These are phyloP conservation scores for Nemopilema nomurai DNA, from an alignment of 30 jellyfish, hydroid and myxozoan species.

Conservation along the genomic window DNA sequence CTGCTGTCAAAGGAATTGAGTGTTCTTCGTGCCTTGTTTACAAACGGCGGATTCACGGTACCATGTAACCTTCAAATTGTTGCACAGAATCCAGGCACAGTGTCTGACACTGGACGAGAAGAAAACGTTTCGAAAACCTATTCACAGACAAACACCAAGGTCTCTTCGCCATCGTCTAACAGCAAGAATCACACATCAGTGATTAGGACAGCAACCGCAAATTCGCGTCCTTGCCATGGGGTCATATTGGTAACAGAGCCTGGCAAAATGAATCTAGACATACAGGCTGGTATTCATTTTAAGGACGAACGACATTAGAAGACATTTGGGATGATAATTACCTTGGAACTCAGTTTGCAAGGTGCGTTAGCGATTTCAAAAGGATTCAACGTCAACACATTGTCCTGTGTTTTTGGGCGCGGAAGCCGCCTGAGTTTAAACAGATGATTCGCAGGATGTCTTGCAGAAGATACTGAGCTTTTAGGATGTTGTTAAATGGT, in stretches of 20 bases:
- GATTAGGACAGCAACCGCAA: slow-evolving; percentile 43
- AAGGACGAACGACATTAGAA: slow-evolving; percentile 20
- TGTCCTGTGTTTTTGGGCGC: neutral
- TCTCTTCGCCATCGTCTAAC: slow-evolving; percentile 1
- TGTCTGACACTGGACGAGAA: slow-evolving; percentile 16
- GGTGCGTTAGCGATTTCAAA: neutral
- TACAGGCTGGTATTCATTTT: slow-evolving; percentile 65
- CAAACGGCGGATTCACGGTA: slow-evolving; percentile 96
- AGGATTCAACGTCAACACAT: neutral
- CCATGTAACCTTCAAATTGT: slow-evolving; percentile 90
- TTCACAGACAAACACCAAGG: neutral
- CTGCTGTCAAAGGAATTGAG: slow-evolving; percentile 86
- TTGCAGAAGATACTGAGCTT: no score
- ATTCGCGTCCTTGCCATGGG: slow-evolving; percentile 66
- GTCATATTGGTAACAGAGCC: slow-evolving; percentile 68
- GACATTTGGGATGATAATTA: no score
- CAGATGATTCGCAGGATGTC: no score
- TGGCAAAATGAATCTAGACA: slow-evolving; percentile 59
- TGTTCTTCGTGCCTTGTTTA: slow-evolving; percentile 90
- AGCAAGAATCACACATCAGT: slow-evolving; percentile 60
- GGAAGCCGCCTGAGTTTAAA: neutral
- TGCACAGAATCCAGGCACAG: slow-evolving; percentile 52
- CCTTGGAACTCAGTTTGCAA: neutral
- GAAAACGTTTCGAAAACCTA: slow-evolving; percentile 1
- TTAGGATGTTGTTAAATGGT: no score